Evolutionary conservation across 2,797 vertebrate genomes (phyloP).

Genomic region (Synanceia verrucosa): DNA sequence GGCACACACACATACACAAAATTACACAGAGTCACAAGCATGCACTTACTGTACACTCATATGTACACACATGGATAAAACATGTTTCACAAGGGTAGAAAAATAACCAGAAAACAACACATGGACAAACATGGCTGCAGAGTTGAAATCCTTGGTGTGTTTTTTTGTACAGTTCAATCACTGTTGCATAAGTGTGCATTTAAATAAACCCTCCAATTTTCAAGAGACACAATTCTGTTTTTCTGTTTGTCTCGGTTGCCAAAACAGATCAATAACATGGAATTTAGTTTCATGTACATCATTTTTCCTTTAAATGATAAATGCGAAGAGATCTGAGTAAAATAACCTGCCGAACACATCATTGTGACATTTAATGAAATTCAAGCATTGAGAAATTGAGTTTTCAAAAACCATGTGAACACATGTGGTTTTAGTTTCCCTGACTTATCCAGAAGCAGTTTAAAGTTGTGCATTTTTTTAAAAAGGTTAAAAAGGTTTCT

Average conservation of each 20-base stretch:
- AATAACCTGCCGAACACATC: neutral
- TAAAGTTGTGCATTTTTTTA: no score
- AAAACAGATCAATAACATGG: neutral
- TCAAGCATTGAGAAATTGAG: neutral
- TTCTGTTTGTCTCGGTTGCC: neutral
- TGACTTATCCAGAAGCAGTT: no score
- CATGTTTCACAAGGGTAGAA: conserved; percentile 6
- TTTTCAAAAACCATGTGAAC: neutral
- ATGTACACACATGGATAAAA: conserved; percentile 43
- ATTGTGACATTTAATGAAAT: neutral
- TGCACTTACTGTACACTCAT: conserved; percentile 25
- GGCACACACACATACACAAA: conserved; percentile 17
- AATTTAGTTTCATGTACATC: neutral
- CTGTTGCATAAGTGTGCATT: neutral
- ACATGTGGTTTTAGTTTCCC: no score
- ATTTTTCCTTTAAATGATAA: neutral
- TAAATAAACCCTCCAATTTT: neutral
- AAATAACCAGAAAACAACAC: conserved; percentile 17
- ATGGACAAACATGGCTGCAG: conserved; percentile 11
- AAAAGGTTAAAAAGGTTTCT: no score
- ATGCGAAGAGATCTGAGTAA: neutral
- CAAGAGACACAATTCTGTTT: neutral
- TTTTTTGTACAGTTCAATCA: conserved; percentile 2
- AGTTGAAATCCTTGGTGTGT: conserved; percentile 4
- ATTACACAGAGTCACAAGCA: conserved; percentile 40